Conservation (phyloP, 2,113 vertebrate species). For the Delphinus delphis region DNA sequence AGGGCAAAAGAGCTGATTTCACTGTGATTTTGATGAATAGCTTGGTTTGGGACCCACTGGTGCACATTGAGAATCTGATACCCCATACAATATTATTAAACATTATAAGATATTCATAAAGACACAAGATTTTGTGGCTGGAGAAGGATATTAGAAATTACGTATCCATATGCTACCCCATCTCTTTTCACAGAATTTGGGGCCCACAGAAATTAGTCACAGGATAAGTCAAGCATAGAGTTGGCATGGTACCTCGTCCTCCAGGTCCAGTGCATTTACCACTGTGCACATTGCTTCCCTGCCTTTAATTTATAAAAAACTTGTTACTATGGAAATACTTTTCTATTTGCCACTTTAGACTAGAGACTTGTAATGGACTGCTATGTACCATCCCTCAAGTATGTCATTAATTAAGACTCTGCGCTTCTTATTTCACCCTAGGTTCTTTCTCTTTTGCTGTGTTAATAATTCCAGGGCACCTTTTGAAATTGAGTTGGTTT, state of each 20-base stretch:
- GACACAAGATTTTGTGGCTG: not conserved
- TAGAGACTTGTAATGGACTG: not conserved
- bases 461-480: not conserved
- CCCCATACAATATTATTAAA: not conserved
- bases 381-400: not conserved
- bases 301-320: not conserved
- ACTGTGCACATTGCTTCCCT: not conserved
- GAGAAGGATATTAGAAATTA: not conserved
- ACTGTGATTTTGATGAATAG: not conserved
- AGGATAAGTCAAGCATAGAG: not conserved
- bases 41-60: not conserved
- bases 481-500: not conserved
- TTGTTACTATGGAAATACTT: not conserved
- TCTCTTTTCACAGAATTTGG: not conserved
- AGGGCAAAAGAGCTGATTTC: not conserved
- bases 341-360: not conserved
- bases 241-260: not conserved
- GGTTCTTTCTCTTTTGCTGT: slow-evolving; percentile 3
- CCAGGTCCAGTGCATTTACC: not conserved
- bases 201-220: not conserved
- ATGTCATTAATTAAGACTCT: not conserved
- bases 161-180: not conserved
- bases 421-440: not conserved
- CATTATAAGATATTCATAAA: not conserved
- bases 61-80: not conserved